These are phyloP conservation scores for Cyclina sinensis DNA, from an alignment of 1,140 invertebrate genomes.

Conservation along the genomic window DNA sequence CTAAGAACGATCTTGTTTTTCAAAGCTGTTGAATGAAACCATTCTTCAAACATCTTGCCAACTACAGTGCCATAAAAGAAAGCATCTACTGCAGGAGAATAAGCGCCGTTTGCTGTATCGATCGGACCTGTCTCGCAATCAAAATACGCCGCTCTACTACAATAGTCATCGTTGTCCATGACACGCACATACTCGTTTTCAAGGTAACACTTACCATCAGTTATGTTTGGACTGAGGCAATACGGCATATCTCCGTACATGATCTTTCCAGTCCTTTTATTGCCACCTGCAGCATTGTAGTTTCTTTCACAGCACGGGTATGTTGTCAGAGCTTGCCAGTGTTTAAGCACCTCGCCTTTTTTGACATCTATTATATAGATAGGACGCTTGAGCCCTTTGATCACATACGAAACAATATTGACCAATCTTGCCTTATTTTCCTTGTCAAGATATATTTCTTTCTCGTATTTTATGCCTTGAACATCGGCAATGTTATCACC, in stretches of 20 bases:
- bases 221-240: slow-evolving; percentile 55
- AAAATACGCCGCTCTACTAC: slow-evolving; percentile 40
- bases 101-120: slow-evolving; percentile 75
- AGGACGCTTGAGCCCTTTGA: slow-evolving; percentile 61
- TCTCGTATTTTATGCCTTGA: background rate
- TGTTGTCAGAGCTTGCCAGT: slow-evolving; percentile 60
- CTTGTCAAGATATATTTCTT: slow-evolving; percentile 34
- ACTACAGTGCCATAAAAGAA: slow-evolving; percentile 73
- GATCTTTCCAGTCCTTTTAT: slow-evolving; percentile 71
- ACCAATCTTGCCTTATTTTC: slow-evolving; percentile 43
- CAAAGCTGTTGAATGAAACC: slow-evolving; percentile 63
- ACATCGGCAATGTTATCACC: background rate
- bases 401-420: slow-evolving; percentile 57
- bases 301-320: slow-evolving; percentile 51
- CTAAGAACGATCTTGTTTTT: slow-evolving; percentile 56
- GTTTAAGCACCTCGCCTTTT: slow-evolving; percentile 46
- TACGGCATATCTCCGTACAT: slow-evolving; percentile 66
- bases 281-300: slow-evolving; percentile 71
- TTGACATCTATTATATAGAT: slow-evolving; percentile 67
- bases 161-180: slow-evolving; percentile 64
- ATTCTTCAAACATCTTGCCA: slow-evolving; percentile 73
- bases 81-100: slow-evolving; percentile 73
- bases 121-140: slow-evolving; percentile 47
- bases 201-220: slow-evolving; percentile 61
- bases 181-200: slow-evolving; percentile 75